Base-by-base conservation (phyloP, 2,113 vertebrate genomes). In the Acrocephalus arundinaceus region DNA sequence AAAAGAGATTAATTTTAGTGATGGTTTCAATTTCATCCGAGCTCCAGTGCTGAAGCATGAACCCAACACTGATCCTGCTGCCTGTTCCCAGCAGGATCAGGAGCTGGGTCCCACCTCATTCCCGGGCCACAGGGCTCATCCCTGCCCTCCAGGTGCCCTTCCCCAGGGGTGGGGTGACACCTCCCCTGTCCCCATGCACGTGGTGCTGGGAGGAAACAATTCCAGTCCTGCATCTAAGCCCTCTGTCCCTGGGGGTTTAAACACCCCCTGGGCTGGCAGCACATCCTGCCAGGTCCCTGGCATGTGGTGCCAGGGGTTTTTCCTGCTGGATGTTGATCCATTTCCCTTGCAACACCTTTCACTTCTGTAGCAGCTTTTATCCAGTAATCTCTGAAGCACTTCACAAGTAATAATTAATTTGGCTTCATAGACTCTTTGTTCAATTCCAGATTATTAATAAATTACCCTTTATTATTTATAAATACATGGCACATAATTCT, bases 401-500 rank as follows among this genome's bases (percentile, higher is more conserved):
- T 94, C 55, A 58, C 85, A 57, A 86, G 75, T 41, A 73, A 91
- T 88, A 96, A 96, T 96, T 95, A 95, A 96, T 97, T 93, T 92
- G 93, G 75, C 59, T 76, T 88, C 87, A 54, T 37, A 83, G 87
- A 62, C 89, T 87, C 91, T 97, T 95, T 96, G 87, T 97, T 95
- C 94, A 79, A 85, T 89, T 96, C 82, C 72, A 76, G 91, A 83
- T 96, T 95, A 94, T 96, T 94, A 96, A 96, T 96, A 97, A 97
- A 96, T 96, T 85, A 94, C 68, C 27, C 78, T 96, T 87, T 91
- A 94, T 96, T 97, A 93, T 96, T 97, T 97, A 96, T 91, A 96
- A 96, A 94, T 71, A 91, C 63, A 48, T 2, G 68, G 67, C 90
- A 88, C 83, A 57, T 51, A 10, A 46, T 93, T 91, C 95, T 84